Conservation (phyloP, 1,140 invertebrate genomes). For the Aricia agestis region DNA sequence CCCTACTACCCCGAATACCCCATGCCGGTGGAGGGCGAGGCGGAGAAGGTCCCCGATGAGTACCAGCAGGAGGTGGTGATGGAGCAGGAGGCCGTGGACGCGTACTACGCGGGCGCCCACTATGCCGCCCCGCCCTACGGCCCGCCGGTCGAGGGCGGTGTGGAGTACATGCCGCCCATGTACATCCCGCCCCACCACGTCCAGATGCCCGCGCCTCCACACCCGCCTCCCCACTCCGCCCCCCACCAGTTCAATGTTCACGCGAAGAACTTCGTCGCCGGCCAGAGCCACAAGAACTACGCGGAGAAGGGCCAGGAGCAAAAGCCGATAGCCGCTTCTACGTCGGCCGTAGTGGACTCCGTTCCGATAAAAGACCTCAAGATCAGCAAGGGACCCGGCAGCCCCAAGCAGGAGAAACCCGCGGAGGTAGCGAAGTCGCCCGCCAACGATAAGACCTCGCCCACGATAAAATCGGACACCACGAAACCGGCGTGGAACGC, state of each 20-base stretch:
- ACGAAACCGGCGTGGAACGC: constrained; percentile 57
- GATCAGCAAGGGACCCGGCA: constrained; percentile 60
- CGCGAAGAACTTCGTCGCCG: constrained; percentile 71
- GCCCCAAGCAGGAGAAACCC: constrained; percentile 55
- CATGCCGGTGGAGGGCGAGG: constrained; percentile 63
- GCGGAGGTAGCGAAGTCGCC: constrained; percentile 43
- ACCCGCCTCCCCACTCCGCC: constrained; percentile 46
- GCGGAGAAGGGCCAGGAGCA: constrained; percentile 58
- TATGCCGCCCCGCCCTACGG: constrained; percentile 55
- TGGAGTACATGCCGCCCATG: constrained; percentile 65
- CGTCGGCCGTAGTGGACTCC: constrained; percentile 43
- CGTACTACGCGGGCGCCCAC: constrained; percentile 65
- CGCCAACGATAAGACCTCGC: constrained; percentile 48
- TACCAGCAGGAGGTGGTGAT: constrained; percentile 70
- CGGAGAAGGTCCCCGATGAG: constrained; percentile 70
- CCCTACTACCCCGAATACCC: constrained; percentile 72
- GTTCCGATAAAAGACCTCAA: constrained; percentile 73
- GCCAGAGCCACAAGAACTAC: constrained; percentile 58
- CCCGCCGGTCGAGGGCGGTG: constrained; percentile 50
- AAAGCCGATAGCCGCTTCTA: constrained; percentile 36
- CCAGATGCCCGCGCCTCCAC: constrained; percentile 48
- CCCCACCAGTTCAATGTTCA: constrained; percentile 74
- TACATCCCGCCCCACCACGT: constrained; percentile 58
- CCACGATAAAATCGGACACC: constrained; percentile 49
- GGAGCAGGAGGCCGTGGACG: constrained; percentile 71